Conservation (phyloP, 2,888 invertebrate species). For the Hipparchia semele region DNA sequence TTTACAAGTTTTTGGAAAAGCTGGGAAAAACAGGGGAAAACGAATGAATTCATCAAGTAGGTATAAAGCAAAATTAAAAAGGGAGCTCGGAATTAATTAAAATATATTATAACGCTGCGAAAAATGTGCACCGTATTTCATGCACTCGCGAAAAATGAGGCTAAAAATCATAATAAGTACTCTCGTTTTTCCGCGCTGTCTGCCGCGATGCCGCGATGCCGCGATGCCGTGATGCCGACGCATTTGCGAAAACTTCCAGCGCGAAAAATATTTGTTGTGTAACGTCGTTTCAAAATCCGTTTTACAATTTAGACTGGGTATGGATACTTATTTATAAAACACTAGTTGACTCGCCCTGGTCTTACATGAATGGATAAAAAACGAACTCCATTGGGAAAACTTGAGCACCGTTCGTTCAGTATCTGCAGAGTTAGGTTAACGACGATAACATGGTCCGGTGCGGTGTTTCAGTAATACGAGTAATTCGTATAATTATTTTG, state of each 20-base stretch:
- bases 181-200: not conserved
- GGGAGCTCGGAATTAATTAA: slow-evolving; percentile 1
- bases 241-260: not conserved
- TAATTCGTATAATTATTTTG: too few species aligned
- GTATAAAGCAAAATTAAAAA: not conserved
- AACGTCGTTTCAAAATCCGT: not conserved
- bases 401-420: too few species aligned
- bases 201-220: not conserved
- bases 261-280: not conserved
- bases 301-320: too few species aligned
- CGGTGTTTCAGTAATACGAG: too few species aligned
- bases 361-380: too few species aligned
- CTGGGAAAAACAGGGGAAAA: not conserved
- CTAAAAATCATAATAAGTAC: slow-evolving; percentile 1
- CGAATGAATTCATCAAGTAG: not conserved
- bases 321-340: too few species aligned
- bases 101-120: not conserved
- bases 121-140: not conserved
- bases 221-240: not conserved
- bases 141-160: not conserved
- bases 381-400: too few species aligned
- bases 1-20: not conserved
- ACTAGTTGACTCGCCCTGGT: too few species aligned
- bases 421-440: too few species aligned
- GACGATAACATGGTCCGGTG: too few species aligned